phyloP scores from a whole-genome alignment of 2,888 invertebrate species.

The Archaeoteleia sp. region DNA sequence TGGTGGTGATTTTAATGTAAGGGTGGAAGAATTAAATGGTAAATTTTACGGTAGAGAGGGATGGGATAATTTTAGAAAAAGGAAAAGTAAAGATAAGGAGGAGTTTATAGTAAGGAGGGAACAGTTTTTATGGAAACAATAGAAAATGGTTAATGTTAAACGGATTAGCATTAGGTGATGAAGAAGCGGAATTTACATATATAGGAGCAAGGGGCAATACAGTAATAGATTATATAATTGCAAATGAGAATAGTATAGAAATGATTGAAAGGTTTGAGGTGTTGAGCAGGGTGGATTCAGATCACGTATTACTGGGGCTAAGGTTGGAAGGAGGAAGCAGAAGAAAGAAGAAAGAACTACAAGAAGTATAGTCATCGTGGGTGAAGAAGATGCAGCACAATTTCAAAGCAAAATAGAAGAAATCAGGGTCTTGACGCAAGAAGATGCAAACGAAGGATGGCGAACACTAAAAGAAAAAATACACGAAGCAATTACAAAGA shows the following conservation, averaged over 20 bases:
- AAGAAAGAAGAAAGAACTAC: constrained; percentile 10
- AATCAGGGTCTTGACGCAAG: background rate
- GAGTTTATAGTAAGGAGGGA: constrained; percentile 9
- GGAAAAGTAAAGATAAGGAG: constrained; percentile 8
- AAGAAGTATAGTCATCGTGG: constrained; percentile 6
- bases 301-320: constrained; percentile 34
- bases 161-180: constrained; percentile 26
- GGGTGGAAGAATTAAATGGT: constrained; percentile 13
- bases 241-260: constrained; percentile 9
- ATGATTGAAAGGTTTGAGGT: constrained; percentile 14
- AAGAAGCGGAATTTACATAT: constrained; percentile 45
- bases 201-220: constrained; percentile 31
- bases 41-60: background rate
- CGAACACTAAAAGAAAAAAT: constrained; percentile 3
- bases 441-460: background rate
- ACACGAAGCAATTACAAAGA: constrained; percentile 1
- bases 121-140: constrained; percentile 17
- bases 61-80: background rate
- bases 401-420: too few relatives aligned
- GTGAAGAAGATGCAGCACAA: constrained; percentile 10
- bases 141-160: constrained; percentile 40
- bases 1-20: constrained; percentile 24
- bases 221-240: constrained; percentile 47
- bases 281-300: constrained; percentile 35
- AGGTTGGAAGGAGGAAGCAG: constrained; percentile 2